Conservation (phyloP, 2,888 invertebrate genomes). For the Danaus chrysippus region DNA sequence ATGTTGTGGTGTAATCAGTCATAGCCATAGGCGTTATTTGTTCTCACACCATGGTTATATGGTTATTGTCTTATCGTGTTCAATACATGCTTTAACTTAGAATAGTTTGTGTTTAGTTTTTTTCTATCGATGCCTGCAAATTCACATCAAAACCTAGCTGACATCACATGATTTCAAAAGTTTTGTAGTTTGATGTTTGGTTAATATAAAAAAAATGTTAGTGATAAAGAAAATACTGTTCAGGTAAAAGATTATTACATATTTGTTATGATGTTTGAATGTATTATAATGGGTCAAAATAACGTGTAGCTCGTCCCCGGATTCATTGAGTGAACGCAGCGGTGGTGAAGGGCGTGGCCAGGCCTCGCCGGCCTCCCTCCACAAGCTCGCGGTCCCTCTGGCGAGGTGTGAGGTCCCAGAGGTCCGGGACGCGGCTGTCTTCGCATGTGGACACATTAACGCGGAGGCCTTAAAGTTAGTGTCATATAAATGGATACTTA, state of each 20-base stretch:
- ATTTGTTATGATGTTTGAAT: no score
- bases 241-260: conserved; percentile 1
- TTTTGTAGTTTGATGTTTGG: background rate
- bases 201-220: background rate
- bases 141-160: background rate
- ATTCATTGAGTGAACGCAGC: conserved; percentile 90
- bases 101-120: conserved; percentile 3
- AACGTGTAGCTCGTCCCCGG: conserved; percentile 88
- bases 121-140: background rate
- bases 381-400: conserved; percentile 95
- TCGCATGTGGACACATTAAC: conserved; percentile 97
- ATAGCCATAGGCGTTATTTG: background rate
- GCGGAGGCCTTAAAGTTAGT: conserved; percentile 94
- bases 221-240: conserved; percentile 2
- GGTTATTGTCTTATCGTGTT: conserved; percentile 3
- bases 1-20: no score
- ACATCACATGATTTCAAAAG: background rate
- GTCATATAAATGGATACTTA: background rate
- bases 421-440: conserved; percentile 95
- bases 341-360: conserved; percentile 86
- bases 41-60: conserved; percentile 2
- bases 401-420: conserved; percentile 95
- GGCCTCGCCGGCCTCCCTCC: conserved; percentile 91
- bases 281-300: background rate
- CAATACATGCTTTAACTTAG: background rate